Evolutionary conservation across 2,888 invertebrate genomes (phyloP).

Genomic region (Calameuta filiformis): DNA sequence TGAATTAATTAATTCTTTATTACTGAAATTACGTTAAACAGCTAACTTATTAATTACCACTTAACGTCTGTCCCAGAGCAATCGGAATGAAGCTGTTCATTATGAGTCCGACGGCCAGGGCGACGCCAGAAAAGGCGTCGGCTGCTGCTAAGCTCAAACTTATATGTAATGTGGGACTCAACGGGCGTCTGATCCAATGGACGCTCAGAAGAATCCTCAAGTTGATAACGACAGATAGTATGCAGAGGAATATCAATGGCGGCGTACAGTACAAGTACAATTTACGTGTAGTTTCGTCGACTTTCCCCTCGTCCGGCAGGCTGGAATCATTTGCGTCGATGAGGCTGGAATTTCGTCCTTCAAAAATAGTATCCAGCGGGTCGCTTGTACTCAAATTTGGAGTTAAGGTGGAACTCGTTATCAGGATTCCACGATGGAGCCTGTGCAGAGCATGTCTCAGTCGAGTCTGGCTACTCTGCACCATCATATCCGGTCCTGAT

Average conservation of each 20-base stretch:
- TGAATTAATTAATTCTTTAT: no score
- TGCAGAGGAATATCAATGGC: conserved; percentile 67
- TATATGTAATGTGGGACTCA: conserved; percentile 71
- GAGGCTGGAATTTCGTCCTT: no score
- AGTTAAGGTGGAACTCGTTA: neutral
- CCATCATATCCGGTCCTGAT: no score
- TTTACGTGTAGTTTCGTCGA: conserved; percentile 3
- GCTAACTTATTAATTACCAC: conserved; percentile 21
- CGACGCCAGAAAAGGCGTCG: conserved; percentile 69
- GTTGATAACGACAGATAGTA: conserved; percentile 69
- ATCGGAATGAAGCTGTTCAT: conserved; percentile 69
- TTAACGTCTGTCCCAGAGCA: conserved; percentile 42
- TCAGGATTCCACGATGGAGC: conserved; percentile 12
- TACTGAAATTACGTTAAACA: no score
- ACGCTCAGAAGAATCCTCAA: conserved; percentile 69
- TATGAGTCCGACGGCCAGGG: conserved; percentile 69
- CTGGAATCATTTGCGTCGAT: no score
- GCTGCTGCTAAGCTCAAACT: conserved; percentile 72
- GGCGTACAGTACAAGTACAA: conserved; percentile 50
- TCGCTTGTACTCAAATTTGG: neutral
- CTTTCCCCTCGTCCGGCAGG: neutral
- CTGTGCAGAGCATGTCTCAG: conserved; percentile 12
- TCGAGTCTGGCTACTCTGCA: no score
- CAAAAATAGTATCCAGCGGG: neutral
- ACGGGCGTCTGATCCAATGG: conserved; percentile 70